Base-by-base conservation (phyloP, 2,113 vertebrate species). In the Trematocara variabile region DNA sequence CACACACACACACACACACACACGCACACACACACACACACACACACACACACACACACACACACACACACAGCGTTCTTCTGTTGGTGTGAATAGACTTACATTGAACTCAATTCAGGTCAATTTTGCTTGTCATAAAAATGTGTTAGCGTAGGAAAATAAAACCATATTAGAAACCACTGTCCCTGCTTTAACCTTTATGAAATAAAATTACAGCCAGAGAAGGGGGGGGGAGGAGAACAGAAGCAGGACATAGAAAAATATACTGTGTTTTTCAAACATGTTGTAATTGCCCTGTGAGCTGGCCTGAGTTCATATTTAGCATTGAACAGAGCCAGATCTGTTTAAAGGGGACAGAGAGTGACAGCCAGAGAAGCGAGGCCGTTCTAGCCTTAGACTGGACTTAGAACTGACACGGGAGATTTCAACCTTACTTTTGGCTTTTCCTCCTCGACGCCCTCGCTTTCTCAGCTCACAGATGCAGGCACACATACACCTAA, bases 221-320 rank as follows among this genome's bases (percentile, higher is more conserved):
- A 81, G 75, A 89, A 41, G 25, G 56, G 13, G 54, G 53, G 20
- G 52, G 10, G 3, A n/a, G 52, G 16, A 44, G 85, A 81, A 81
- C 63, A 65, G 85, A n/a, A 91, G 85, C 55, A 84, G 60, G 83
- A 81, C 77, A 83, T 50, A 83, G 60, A 89, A 93, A 91, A 91
- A 89, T 28, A 28, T 28, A 28, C 28, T 28, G 28, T 28, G 28
- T 93, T 94, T 95, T 92, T 91, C 82, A 87, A 90, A 91, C 82
- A 87, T 93, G 90, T 88, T 91, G 86, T 93, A 94, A 94, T 94
- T 94, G 88, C 90, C 93, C 86, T 48, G 84, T 81, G 86, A 85
- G 83, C 52, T 91, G 89, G 92, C 83, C 83, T 85, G 88, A 84
- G 91, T 83, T 89, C 88, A 91, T 89, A 79, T 93, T 94, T 88